Percentiles rank a stretch among this genome's conserved stretches.
These are phyloP conservation scores for Adela reaumurella DNA, from an alignment of 2,888 invertebrate genomes.

Conservation along the genomic window DNA sequence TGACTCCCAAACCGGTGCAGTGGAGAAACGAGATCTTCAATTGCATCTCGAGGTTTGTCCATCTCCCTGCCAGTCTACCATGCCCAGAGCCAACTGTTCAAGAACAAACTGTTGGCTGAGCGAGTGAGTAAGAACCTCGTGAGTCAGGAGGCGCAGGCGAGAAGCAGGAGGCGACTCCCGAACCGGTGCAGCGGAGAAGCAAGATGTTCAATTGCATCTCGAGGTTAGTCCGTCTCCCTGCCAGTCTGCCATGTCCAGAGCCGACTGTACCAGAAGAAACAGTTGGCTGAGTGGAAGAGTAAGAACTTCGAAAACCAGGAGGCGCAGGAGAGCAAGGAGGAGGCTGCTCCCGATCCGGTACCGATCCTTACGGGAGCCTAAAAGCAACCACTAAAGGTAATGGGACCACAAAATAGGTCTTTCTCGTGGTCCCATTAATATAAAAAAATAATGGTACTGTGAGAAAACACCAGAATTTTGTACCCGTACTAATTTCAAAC, in stretches of 20 bases:
- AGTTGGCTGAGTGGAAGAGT: conserved; percentile 23
- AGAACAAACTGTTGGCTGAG: conserved; percentile 28
- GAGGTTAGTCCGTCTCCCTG: neutral
- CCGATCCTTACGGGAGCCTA: too few relatives aligned
- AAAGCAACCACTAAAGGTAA: too few relatives aligned
- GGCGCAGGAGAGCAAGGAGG: conserved; percentile 13
- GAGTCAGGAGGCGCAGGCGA: conserved; percentile 21
- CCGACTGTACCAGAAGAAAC: conserved; percentile 29
- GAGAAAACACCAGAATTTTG: too few relatives aligned
- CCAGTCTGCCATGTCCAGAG: conserved; percentile 15
- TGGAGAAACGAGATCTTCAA: neutral
- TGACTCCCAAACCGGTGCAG: conserved; percentile 11
- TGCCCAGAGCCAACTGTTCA: conserved; percentile 28
- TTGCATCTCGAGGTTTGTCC: neutral
- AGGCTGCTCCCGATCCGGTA: conserved; percentile 14
- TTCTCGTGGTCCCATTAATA: too few relatives aligned
- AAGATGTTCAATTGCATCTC: neutral
- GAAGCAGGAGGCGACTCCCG: conserved; percentile 14
- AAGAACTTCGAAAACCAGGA: conserved; percentile 30
- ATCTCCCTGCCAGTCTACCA: too few relatives aligned
- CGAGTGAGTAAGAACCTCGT: conserved; percentile 25
- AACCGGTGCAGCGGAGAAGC: conserved; percentile 10
- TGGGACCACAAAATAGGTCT: too few relatives aligned
- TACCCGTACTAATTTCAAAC: too few relatives aligned
- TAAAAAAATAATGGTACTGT: too few relatives aligned